Evolutionary conservation across 2,888 invertebrate genomes (phyloP), one percentile per base, ranked within the genome.

Genomic region (Drosophila atripex): DNA sequence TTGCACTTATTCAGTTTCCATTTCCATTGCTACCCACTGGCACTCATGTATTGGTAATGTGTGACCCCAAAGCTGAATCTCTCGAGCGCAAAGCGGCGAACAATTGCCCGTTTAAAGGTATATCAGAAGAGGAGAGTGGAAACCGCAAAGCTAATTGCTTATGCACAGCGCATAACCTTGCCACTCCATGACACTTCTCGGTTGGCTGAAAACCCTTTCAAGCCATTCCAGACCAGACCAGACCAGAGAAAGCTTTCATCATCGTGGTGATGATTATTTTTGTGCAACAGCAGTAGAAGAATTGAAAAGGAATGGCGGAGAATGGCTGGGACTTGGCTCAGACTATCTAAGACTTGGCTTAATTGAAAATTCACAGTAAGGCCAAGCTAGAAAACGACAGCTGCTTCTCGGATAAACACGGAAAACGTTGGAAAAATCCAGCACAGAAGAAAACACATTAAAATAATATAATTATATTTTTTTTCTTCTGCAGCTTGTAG

Each of bases 131-230:
- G 28, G 68, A 61, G 53, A 47, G 51, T 51, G 65, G 79, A 57
- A 74, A 80, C 85, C 77, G 75, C 80, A 84, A 68, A 72, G 76
- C 88, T 82, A 82, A 87, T 82, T 82, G 79, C 70, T 82, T 82
- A 82, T 82, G 78, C 82, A 78, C 76, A 82, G 71, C 82, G 86
- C 82, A 74, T 82, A 82, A 82, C 82, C 82, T 82, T 82, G 82
- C 86, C 86, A 85, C 73, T 85, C 78, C 73, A 73, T 64, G 66
- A 58, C 65, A 69, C 72, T 76, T 73, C 72, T 80, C 54, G 80
- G 71, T 65, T 66, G 43, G 73, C 73, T 66, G 71, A 47, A 46
- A 56, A 51, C 56, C 56, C 71, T 53, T 46, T 9, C 53, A 1
- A 41, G 9, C 56, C 71, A 49, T 46, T 9, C 53, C 1, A 41